Conservation (phyloP, 2,113 vertebrate species). For the Ginglymostoma cirratum region DNA sequence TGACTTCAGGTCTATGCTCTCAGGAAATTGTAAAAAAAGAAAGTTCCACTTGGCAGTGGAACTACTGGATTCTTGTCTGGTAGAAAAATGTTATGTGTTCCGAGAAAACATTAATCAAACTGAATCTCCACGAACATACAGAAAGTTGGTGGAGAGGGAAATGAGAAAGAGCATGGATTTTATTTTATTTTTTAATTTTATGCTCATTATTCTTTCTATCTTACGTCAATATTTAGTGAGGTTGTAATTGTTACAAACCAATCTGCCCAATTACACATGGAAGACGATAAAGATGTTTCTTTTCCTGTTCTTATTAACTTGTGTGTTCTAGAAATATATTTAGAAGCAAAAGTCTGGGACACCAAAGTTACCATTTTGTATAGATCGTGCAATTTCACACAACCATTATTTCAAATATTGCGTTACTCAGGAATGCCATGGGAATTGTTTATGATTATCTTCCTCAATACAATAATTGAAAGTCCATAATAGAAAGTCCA, state of each 20-base stretch:
- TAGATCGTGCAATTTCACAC: neutral
- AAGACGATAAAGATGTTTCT: neutral
- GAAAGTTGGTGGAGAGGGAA: neutral
- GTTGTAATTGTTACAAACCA: neutral
- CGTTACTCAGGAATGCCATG: neutral
- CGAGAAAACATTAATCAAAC: slow-evolving; percentile 31
- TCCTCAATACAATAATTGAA: neutral
- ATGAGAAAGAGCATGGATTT: too few species aligned
- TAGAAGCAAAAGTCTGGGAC: neutral
- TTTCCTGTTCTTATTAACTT: neutral
- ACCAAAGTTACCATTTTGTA: neutral
- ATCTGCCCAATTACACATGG: neutral
- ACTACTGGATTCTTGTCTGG: slow-evolving; percentile 19
- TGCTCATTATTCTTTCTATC: neutral
- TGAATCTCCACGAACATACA: slow-evolving; percentile 14
- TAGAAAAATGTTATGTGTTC: slow-evolving; percentile 26
- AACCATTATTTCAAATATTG: neutral
- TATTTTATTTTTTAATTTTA: neutral
- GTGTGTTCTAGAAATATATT: neutral
- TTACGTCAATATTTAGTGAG: neutral
- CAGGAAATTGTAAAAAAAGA: slow-evolving; percentile 11
- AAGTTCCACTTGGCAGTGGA: slow-evolving; percentile 32
- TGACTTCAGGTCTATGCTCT: neutral
- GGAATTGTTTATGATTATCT: neutral
- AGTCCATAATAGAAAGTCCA: neutral